Evolutionary conservation across 2,888 invertebrate genomes (phyloP).

Genomic region (Myathropa florea): DNA sequence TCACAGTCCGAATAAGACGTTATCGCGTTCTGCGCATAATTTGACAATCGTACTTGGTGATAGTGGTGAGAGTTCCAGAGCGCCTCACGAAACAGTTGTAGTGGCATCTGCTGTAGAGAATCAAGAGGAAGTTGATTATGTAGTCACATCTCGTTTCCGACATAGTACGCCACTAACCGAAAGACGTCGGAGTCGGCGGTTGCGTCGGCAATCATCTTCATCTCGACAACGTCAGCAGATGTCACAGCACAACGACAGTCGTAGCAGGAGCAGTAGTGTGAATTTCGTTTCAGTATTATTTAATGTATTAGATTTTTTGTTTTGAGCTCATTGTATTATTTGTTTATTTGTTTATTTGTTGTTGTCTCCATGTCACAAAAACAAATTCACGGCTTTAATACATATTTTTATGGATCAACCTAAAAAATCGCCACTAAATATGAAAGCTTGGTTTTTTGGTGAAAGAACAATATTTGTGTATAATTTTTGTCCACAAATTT

Average conservation of each 20-base stretch:
- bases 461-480: conserved; percentile 31
- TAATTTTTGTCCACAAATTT: conserved; percentile 51
- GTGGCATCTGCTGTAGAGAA: conserved; percentile 68
- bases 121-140: conserved; percentile 73
- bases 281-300: conserved; percentile 79
- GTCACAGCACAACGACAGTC: conserved; percentile 56
- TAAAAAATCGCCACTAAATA: conserved; percentile 18
- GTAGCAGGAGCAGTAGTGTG: conserved; percentile 73
- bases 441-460: conserved; percentile 37
- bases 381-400: conserved; percentile 50
- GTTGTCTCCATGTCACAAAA: conserved; percentile 53
- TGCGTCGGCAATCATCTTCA: conserved; percentile 68
- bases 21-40: conserved; percentile 63
- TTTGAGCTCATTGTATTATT: conserved; percentile 72
- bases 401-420: conserved; percentile 8
- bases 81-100: conserved; percentile 65
- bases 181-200: conserved; percentile 72
- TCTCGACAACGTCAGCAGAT: conserved; percentile 63
- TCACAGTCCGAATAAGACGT: conserved; percentile 50
- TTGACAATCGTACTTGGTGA: conserved; percentile 49
- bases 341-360: conserved; percentile 44
- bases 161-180: conserved; percentile 76
- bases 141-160: conserved; percentile 74
- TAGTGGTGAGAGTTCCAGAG: conserved; percentile 49
- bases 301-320: conserved; percentile 80